Evolutionary conservation across 2,888 invertebrate species (phyloP), one percentile per base, ranked within the genome.

Genomic region (Agrilus mali): DNA sequence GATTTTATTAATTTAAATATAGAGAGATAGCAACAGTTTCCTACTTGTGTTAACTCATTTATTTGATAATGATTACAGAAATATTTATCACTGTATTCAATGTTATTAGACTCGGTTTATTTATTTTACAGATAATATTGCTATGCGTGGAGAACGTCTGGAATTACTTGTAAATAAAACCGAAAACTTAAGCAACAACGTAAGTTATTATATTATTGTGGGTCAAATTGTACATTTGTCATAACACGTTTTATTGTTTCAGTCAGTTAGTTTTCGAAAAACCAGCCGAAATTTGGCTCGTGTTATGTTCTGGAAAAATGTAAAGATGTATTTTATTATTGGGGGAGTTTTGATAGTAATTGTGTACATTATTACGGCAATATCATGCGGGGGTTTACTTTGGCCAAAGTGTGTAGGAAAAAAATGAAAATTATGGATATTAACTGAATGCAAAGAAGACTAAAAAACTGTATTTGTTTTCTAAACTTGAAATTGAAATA

Each of bases 161-260:
- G 94, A 95, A 64, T 70, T 95, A 41, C 73, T 96, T 42, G 84
- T 95, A 7, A 83, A 92, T 64, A 94, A 94, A 72, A 86, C 95
- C 40, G 90, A 94, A 63, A 87, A 87, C 66, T 75, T 96, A 52
- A 85, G 82, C 59, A 80, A 83, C 48, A 84, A 80, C 66, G 93
- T 93, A 74, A 81, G 86, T 74, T 53, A 6, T 17, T 8, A 8
- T 36, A 32, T 36, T 4, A 36, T n/a, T n/a, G n/a, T n/a, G n/a
- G n/a, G 10, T 36, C 44, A 13, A 36, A 44, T 41, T 41, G 33
- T 38, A 8, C 7, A 2, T 40, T 14, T 41, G 33, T 15, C n/a
- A 7, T 27, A 37, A 17, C 6, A 17, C 3, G 17, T 20, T 38
- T 43, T 16, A 41, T 45, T 45, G 47, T 77, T 79, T 33, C 68